A percentile compares a stretch with the other conserved stretches of the same genome.
These are phyloP conservation scores for Siniperca scherzeri DNA, from an alignment of 2,797 vertebrate genomes.

Conservation along the genomic window DNA sequence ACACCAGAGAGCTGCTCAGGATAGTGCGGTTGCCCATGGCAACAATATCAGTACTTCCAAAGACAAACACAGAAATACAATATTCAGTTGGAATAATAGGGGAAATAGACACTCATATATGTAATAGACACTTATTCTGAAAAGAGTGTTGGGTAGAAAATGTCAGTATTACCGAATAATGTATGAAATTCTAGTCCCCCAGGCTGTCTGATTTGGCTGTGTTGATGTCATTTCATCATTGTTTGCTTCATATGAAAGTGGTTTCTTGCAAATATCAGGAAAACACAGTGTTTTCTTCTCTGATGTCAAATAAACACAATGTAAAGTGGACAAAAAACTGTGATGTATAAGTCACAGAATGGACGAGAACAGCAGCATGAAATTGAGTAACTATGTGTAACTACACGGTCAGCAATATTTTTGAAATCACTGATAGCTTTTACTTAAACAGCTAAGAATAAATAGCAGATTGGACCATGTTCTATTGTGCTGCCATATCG, in stretches of 20 bases:
- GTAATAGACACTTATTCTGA: constrained; percentile 12
- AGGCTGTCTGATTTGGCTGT: constrained; percentile 7
- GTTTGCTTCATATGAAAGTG: constrained; percentile 20
- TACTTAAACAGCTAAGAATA: constrained; percentile 17
- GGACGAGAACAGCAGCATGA: constrained; percentile 10
- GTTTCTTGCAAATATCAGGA: constrained; percentile 15
- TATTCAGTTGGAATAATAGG: constrained; percentile 66
- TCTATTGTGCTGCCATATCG: constrained; percentile 17
- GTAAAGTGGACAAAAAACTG: neutral
- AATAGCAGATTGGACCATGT: constrained; percentile 22
- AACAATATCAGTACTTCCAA: constrained; percentile 79
- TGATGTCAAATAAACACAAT: constrained; percentile 10
- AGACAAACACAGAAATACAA: constrained; percentile 80
- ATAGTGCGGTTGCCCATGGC: constrained; percentile 81
- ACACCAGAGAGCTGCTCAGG: constrained; percentile 71
- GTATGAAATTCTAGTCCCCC: neutral
- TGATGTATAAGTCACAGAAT: constrained; percentile 7
- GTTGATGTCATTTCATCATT: constrained; percentile 6
- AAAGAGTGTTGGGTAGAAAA: constrained; percentile 41
- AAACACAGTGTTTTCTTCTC: constrained; percentile 16
- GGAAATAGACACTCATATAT: constrained; percentile 38
- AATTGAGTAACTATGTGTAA: constrained; percentile 17
- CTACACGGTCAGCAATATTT: constrained; percentile 19
- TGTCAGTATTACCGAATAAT: constrained; percentile 28
- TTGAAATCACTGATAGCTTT: constrained; percentile 3